phyloP scores from a whole-genome alignment of 2,797 vertebrate species.

The Chloroceryle inda region DNA sequence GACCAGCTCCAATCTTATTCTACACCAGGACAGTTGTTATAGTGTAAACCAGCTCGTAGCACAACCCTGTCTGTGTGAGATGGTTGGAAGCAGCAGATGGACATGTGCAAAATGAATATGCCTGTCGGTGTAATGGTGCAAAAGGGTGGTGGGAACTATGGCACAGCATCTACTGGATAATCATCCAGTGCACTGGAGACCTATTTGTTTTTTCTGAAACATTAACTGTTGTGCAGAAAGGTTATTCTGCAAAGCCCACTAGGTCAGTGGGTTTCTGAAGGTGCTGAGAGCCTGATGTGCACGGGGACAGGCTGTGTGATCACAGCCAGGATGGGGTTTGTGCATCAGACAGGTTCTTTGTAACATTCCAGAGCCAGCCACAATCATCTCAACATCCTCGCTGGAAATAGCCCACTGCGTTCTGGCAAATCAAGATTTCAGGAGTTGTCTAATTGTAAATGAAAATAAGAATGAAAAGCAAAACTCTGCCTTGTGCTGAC shows the following conservation, averaged over 20 bases:
- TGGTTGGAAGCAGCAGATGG: background rate
- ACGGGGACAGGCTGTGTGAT: background rate
- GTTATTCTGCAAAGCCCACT: background rate
- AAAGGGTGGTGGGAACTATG: background rate
- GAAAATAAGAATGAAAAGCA: background rate
- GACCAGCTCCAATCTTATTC: background rate
- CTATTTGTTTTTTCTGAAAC: background rate
- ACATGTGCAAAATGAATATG: background rate
- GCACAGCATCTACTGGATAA: background rate
- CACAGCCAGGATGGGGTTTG: background rate
- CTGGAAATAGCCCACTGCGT: background rate
- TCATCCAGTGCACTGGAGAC: background rate
- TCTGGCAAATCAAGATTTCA: background rate
- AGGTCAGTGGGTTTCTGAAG: background rate
- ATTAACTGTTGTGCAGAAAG: background rate
- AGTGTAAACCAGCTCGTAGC: background rate
- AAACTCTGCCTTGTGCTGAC: background rate
- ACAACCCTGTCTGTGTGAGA: background rate
- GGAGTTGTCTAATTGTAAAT: background rate
- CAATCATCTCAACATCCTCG: background rate
- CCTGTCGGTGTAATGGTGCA: rapidly evolving
- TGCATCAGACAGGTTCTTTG: background rate
- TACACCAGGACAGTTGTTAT: too few species aligned
- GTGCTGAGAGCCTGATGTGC: background rate
- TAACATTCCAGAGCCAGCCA: background rate